Evolutionary conservation across 2,113 vertebrate species (phyloP).

Genomic region (Leptocoma aspasia): DNA sequence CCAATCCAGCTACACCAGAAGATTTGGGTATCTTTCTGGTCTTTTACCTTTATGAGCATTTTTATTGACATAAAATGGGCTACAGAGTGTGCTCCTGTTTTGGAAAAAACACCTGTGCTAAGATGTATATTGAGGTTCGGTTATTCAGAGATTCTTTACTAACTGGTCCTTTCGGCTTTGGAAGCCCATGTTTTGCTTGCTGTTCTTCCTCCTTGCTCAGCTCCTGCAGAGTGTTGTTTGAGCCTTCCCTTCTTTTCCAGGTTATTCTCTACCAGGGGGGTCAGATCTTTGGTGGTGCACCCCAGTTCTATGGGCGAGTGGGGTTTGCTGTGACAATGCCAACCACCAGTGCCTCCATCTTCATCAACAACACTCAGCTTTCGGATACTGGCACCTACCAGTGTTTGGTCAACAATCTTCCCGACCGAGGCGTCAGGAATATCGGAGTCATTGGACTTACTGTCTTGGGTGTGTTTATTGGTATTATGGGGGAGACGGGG

Average conservation of each 20-base stretch:
- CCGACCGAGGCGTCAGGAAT: conserved; percentile 91
- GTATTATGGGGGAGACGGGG: background rate
- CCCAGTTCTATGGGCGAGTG: conserved; percentile 90
- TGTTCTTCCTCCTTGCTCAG: background rate
- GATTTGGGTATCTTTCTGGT: background rate
- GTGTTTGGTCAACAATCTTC: conserved; percentile 98
- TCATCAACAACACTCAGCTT: conserved; percentile 98
- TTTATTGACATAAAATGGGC: background rate
- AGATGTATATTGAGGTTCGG: background rate
- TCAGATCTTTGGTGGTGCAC: conserved; percentile 91
- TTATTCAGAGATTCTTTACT: background rate
- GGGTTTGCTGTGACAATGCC: conserved; percentile 96
- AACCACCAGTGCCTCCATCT: conserved; percentile 97
- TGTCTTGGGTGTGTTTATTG: conserved; percentile 85
- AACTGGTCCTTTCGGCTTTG: background rate
- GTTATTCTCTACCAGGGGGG: conserved; percentile 98
- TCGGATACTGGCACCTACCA: conserved; percentile 98
- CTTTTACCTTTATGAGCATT: background rate
- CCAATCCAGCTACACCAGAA: background rate
- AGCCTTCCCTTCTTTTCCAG: conserved; percentile 71
- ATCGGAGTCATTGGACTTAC: conserved; percentile 96
- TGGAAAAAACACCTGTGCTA: background rate
- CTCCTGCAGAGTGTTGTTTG: background rate
- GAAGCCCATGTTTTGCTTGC: background rate
- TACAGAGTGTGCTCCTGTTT: background rate